A percentile compares a stretch with the other conserved stretches of the same genome.
Evolutionary conservation across 2,113 vertebrate species (phyloP).

Genomic region (Hippocampus guttulatus): DNA sequence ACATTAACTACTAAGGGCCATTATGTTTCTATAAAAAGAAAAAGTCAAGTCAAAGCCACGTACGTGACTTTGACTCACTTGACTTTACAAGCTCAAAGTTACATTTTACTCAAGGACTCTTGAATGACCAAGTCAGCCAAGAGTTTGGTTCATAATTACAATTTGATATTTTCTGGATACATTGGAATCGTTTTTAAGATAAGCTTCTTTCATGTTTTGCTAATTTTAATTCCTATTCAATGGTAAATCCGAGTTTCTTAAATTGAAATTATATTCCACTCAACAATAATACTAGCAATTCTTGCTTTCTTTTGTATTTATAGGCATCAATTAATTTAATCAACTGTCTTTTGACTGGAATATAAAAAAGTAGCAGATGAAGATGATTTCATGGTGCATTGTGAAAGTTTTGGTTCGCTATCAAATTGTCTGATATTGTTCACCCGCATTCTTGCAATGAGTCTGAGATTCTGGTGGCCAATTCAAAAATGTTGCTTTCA

Average conservation of each 20-base stretch:
- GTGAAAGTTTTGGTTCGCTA: not conserved
- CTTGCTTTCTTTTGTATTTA: too few relatives aligned
- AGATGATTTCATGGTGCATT: not conserved
- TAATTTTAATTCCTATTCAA: too few relatives aligned
- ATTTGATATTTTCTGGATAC: too few relatives aligned
- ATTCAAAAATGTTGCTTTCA: too few relatives aligned
- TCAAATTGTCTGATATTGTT: not conserved
- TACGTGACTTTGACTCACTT: too few relatives aligned
- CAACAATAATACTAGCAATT: not conserved
- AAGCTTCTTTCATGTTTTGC: too few relatives aligned
- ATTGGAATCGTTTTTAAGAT: too few relatives aligned
- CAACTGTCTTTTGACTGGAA: not conserved
- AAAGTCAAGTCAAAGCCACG: not conserved
- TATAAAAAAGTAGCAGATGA: not conserved
- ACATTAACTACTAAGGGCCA: not conserved
- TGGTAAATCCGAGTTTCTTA: too few relatives aligned
- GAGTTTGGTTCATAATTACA: not conserved
- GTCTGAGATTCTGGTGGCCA: too few relatives aligned
- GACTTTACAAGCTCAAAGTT: not conserved
- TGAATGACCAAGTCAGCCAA: not conserved
- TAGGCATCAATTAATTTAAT: not conserved
- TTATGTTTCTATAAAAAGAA: slow-evolving; percentile 30
- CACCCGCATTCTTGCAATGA: too few relatives aligned
- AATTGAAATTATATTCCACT: not conserved
- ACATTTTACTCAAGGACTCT: slow-evolving; percentile 17